Evolutionary conservation across 2,888 invertebrate genomes (phyloP), one percentile per base, ranked within the genome.

Genomic region (Sympetrum striolatum): DNA sequence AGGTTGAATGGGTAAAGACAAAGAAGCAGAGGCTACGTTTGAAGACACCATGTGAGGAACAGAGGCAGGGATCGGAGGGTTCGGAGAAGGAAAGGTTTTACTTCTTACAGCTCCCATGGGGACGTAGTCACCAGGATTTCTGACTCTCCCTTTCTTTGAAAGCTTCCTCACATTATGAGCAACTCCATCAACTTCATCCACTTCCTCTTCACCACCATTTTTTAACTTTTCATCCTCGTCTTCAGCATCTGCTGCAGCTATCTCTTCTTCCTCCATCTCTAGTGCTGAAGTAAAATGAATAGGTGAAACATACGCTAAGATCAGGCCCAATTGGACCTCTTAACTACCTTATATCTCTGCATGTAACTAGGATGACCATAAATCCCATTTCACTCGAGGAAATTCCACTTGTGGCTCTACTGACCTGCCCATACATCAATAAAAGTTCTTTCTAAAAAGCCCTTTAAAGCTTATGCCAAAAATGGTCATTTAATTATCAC

Each of bases 1-100:
- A 15, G 90, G 81, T 73, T 86, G 90, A 44, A 91, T 90, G 79
- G 91, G 90, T 31, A 91, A 90, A 12, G 91, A 91, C 0, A 91
- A 91, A 37, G 91, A 91, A 6, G 58, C 58, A 22, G 86, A n/a
- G 18, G 60, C 64, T 8, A 15, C 10, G n/a, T 22, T 60, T 14
- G 81, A 14, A 15, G 31, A 18, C 31, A 48, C 25, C 8, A 48
- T 53, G 25, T 25, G 5, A 8, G 81, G 48, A 31, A 35, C 12
- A 5, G 53, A 35, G 4, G 53, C 2, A n/a, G 53, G 10, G 53
- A 58, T 58, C 5, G 82, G 58, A 31, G 4, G 73, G 31, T 35
- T 53, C 35, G 58, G 64, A 53, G 82, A 31, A 22, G 53, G 35
- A n/a, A 58, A 31, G 31, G 73, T 73, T 31, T 73, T 73, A 58